Evolutionary conservation across 2,888 invertebrate species (phyloP), one percentile per base, ranked within the genome.

Genomic region (Palloptera scutellata): DNA sequence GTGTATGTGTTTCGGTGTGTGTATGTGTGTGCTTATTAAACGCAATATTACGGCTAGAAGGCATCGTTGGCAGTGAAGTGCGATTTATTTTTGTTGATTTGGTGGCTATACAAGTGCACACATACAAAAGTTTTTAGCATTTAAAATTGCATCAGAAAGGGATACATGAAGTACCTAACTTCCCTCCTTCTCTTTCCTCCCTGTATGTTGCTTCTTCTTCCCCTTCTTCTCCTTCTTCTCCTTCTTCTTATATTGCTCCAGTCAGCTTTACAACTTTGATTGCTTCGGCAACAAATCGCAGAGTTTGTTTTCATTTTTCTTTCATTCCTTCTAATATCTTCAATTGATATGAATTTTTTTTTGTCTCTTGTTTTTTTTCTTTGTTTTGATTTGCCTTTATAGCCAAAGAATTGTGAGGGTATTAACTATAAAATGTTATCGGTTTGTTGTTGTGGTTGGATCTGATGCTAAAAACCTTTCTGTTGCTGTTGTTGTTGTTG

Each of bases 1-100:
- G 5, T 48, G 13, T 48, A 4, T 30, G 30, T 30, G 30, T 30
- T 4, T 30, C 2, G 2, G 30, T 30, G 30, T 30, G 51, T 48
- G 15, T 48, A 4, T 48, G 54, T 54, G 54, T 20, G 12, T 54
- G 19, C 54, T 54, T 19, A 54, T 54, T 19, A 54, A 20, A 54
- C 10, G 54, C 54, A 54, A 54, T 6, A 40, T 57, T 57, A 40
- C 57, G 11, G 41, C 57, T 15, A 40, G 57, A 20, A 61, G 57
- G 61, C 61, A 57, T 54, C 52, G 41, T 54, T 61, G 68, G 57
- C 58, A 68, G 65, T 54, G 61, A 68, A 65, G 52, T 61, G 53
- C 61, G 61, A 61, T 68, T 65, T 68, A 66, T 55, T 66, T 30
- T 55, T 51, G 64, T 64, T 59, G 64, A 64, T 64, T 59, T 58